phyloP scores from a whole-genome alignment of 2,888 invertebrate genomes.

The Sarcophaga subvicina region DNA sequence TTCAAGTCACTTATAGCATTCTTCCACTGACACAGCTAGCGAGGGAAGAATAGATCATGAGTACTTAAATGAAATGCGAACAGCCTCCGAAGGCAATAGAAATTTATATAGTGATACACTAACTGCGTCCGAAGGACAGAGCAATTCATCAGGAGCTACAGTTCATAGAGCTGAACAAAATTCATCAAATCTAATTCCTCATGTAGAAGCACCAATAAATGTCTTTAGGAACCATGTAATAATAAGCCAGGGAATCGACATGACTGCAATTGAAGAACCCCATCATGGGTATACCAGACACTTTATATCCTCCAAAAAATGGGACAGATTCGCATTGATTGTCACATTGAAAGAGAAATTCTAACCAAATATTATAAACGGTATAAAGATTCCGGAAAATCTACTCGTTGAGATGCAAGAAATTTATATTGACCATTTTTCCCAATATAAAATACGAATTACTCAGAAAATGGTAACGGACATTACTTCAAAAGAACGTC shows the following conservation, averaged over 20 bases:
- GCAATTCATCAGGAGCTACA: not conserved
- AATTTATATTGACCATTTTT: too few relatives aligned
- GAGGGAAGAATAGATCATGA: not conserved
- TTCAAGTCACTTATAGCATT: not conserved
- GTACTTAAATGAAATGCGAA: not conserved
- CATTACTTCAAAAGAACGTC: conserved; percentile 53
- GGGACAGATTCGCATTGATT: not conserved
- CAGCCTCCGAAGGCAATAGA: not conserved
- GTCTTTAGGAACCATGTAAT: conserved; percentile 47
- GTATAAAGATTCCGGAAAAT: too few relatives aligned
- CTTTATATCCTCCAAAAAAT: not conserved
- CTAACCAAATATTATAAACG: not conserved
- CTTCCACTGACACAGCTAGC: conserved; percentile 16
- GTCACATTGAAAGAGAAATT: not conserved
- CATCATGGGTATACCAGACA: not conserved
- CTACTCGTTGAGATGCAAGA: too few relatives aligned
- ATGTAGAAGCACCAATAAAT: conserved; percentile 38
- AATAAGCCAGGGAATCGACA: not conserved
- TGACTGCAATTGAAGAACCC: not conserved
- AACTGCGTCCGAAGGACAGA: not conserved
- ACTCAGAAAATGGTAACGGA: conserved; percentile 33
- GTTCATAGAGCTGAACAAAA: conserved; percentile 44
- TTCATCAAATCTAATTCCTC: not conserved
- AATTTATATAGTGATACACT: not conserved
- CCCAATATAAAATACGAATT: conserved; percentile 27